These are phyloP conservation scores for Salminus brasiliensis DNA, from an alignment of 2,113 vertebrate genomes.

Conservation along the genomic window DNA sequence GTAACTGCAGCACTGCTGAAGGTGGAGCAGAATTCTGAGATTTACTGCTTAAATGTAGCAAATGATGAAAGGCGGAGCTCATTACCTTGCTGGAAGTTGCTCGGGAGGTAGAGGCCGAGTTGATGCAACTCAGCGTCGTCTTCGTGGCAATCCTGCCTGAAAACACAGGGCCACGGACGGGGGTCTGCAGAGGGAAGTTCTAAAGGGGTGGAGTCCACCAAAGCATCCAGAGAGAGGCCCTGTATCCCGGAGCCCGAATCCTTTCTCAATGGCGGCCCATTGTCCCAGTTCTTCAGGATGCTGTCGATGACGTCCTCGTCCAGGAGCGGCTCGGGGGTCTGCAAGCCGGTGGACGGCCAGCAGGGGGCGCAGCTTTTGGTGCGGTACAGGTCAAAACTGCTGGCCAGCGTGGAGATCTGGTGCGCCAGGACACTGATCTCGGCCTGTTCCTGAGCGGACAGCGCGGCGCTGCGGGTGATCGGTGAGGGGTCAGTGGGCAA, in stretches of 20 bases:
- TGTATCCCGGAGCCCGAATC: neutral
- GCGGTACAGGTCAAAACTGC: conserved; percentile 71
- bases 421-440: conserved; percentile 78
- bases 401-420: conserved; percentile 81
- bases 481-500: conserved; percentile 59
- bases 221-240: neutral
- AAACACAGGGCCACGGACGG: conserved; percentile 49
- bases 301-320: conserved; percentile 69
- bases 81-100: conserved; percentile 67
- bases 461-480: neutral
- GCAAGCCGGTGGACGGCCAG: neutral
- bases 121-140: conserved; percentile 72
- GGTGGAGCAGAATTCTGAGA: too few relatives aligned
- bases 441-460: conserved; percentile 54
- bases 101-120: conserved; percentile 66
- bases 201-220: conserved; percentile 26
- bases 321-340: conserved; percentile 43
- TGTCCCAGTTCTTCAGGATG: conserved; percentile 69
- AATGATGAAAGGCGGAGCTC: too few relatives aligned
- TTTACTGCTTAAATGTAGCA: too few relatives aligned
- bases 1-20: too few relatives aligned
- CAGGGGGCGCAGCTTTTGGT: conserved; percentile 33
- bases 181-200: conserved; percentile 44
- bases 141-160: conserved; percentile 51
- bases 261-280: conserved; percentile 52